Base-by-base conservation (phyloP, 2,888 invertebrate genomes). In the Muschampia plurimacula region DNA sequence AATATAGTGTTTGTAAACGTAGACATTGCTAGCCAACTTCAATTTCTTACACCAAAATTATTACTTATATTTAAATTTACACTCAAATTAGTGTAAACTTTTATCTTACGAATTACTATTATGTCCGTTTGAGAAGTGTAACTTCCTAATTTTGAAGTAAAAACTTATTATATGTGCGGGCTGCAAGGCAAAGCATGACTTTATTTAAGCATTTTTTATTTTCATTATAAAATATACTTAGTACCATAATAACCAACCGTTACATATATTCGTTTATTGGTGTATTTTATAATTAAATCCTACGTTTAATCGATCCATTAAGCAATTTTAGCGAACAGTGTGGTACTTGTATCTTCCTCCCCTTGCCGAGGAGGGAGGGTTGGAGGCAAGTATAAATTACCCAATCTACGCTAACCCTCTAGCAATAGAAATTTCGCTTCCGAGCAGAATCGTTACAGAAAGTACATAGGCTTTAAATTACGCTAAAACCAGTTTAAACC, bases 311-410 rank as follows among this genome's bases (percentile, higher is more conserved):
- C 89, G 89, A 90, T 88, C 86, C 86, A 90, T 90, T 89, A 90
- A 87, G 88, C 89, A 90, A 90, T 91, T 91, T 91, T 89, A 90
- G 89, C 87, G 87, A 89, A 89, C 86, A 89, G 83, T 85, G 85
- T 86, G 85, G 86, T 84, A 84, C 88, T 87, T 87, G 86, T 87
- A 87, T 84, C 86, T 83, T 80, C 83, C 84, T 82, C 81, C 80
- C 79, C 75, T 79, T 80, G 79, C 79, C 76, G 77, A 79, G 80
- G 83, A 77, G 67, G 82, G 86, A 84, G 84, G 84, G 85, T 80
- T 83, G 86, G 87, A 86, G 90, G 92, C 90, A 88, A 92, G 89
- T 92, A 93, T 93, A 93, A 93, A 93, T 92, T 93, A 92, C 92
- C 92, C 90, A 93, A 93, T 93, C 92, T 92, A 89, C 91, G 89